Conservation (phyloP, 2,888 invertebrate genomes). For the Leptopilina syphax region DNA sequence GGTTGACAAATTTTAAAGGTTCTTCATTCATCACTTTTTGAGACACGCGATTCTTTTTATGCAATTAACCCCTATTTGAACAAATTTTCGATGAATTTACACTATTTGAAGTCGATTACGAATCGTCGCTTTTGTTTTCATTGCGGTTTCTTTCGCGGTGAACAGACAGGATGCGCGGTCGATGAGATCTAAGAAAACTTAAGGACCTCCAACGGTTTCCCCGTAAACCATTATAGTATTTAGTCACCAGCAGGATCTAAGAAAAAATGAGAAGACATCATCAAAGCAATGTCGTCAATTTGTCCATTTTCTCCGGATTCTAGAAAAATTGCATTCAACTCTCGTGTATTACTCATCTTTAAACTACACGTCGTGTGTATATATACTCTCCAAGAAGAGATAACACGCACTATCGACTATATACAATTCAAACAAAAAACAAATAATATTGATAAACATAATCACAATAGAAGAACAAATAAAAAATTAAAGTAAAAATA, state of each 20-base stretch:
- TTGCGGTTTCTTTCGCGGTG: conserved; percentile 52
- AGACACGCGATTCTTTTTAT: no score
- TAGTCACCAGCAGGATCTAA: conserved; percentile 44
- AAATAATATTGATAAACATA: no score
- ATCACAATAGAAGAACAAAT: no score
- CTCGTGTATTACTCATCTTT: background rate
- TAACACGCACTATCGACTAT: no score
- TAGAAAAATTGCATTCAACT: conserved; percentile 8
- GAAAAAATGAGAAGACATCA: conserved; percentile 46
- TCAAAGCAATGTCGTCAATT: background rate
- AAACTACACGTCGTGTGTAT: background rate
- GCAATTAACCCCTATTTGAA: background rate
- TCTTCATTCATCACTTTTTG: no score
- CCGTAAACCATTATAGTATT: conserved; percentile 50
- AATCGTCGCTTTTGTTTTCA: conserved; percentile 35
- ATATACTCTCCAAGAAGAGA: background rate
- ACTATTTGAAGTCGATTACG: conserved; percentile 11
- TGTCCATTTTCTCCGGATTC: conserved; percentile 11
- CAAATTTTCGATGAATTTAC: conserved; percentile 24
- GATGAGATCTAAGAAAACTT: conserved; percentile 51
- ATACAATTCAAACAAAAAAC: no score
- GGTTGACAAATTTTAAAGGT: no score
- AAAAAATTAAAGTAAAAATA: no score
- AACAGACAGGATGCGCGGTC: conserved; percentile 51
- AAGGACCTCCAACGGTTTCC: conserved; percentile 55